phyloP scores from a whole-genome alignment of 2,113 vertebrate genomes.

The Muntiacus muntjak region DNA sequence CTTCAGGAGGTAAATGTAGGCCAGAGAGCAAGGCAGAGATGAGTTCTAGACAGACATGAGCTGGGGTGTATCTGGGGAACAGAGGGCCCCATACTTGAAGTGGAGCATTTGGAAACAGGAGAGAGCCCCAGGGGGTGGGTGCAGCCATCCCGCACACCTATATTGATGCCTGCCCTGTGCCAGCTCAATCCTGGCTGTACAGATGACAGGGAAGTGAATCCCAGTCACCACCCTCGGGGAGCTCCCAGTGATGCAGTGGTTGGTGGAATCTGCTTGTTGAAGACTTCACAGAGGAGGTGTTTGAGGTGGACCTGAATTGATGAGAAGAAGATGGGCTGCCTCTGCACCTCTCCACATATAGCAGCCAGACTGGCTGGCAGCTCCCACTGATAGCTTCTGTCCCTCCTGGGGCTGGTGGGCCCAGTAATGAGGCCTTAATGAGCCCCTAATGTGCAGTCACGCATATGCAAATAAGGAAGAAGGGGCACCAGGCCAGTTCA shows the following conservation, averaged over 20 bases:
- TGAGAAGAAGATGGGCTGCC: neutral
- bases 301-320: neutral
- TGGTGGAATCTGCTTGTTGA: neutral
- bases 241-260: neutral
- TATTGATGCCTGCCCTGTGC: neutral
- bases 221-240: neutral
- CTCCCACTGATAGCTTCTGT: neutral
- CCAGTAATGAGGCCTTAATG: constrained; percentile 59
- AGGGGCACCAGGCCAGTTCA: constrained; percentile 3
- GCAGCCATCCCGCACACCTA: neutral
- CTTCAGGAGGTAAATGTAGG: neutral
- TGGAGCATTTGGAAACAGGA: neutral
- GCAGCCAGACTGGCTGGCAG: neutral
- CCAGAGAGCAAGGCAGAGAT: neutral
- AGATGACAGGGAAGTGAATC: neutral
- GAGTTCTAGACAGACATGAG: neutral
- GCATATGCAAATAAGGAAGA: constrained; percentile 43
- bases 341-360: neutral
- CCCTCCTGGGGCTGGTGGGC: neutral
- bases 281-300: neutral
- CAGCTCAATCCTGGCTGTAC: neutral
- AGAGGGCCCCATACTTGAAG: neutral
- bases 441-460: constrained; percentile 40
- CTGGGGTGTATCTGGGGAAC: neutral
- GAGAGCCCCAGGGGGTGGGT: neutral